These are phyloP conservation scores for Cinclus mexicanus DNA, from an alignment of 2,113 vertebrate genomes.

Conservation along the genomic window DNA sequence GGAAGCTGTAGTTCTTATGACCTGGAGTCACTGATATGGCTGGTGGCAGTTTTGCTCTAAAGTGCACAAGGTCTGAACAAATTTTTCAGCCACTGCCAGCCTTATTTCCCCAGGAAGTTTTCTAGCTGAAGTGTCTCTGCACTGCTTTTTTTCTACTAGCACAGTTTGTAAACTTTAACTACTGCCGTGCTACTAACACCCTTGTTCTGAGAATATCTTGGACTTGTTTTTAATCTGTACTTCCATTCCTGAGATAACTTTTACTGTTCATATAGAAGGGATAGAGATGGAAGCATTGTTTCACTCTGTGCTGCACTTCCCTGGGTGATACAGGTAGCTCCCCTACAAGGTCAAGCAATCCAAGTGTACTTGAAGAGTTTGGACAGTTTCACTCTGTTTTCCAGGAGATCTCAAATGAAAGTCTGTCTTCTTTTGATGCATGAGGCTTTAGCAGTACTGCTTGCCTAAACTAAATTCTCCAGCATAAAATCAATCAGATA, in stretches of 20 bases:
- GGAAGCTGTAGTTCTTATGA: neutral
- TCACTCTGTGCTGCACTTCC: neutral
- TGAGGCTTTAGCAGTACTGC: neutral
- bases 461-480: constrained; percentile 13
- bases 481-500: constrained; percentile 38
- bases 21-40: neutral
- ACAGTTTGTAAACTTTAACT: neutral
- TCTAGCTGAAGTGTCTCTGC: neutral
- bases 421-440: neutral
- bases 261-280: neutral
- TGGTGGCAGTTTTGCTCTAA: neutral
- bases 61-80: neutral
- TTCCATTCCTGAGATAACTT: neutral
- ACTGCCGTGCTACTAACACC: neutral
- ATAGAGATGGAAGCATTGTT: neutral
- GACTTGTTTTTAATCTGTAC: neutral
- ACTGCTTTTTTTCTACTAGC: neutral
- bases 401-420: neutral
- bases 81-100: neutral
- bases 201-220: neutral
- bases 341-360: neutral
- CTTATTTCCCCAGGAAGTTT: neutral
- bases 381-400: neutral
- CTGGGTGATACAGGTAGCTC: neutral
- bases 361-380: neutral